Evolutionary conservation across 1,140 invertebrate genomes (phyloP), one percentile per base, ranked within the genome.

Genomic region (Glossosoma conforme): DNA sequence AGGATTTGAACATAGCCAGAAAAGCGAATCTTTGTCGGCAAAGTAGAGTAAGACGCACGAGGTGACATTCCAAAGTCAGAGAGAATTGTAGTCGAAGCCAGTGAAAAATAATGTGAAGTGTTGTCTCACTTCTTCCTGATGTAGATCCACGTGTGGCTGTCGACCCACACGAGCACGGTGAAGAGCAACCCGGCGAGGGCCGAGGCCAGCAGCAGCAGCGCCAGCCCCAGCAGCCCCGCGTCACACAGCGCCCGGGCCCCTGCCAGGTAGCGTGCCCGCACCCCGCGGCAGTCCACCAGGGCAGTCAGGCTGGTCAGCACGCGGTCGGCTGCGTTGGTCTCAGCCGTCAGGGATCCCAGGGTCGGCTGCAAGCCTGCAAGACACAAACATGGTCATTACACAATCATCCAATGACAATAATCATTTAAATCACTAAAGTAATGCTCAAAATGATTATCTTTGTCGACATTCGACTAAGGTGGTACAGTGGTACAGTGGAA

Each of bases 101-200:
- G n/a, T n/a, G n/a, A n/a, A n/a, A 25, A 35, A n/a, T n/a, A n/a
- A n/a, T n/a, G n/a, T n/a, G n/a, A n/a, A n/a, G n/a, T n/a, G 11
- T n/a, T 5, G 44, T 67, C 76, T 78, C 66, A 89, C 87, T 87
- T 89, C 67, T 91, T 93, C 65, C 91, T 83, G 60, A 95, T 93
- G 64, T 95, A 94, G 63, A 96, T 95, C 93, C 93, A 97, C 1
- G 91, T 93, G 62, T 95, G 91, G 14, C 91, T 95, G 62, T 94
- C 91, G 18, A 95, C 84, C 81, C 92, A 91, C 19, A 96, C 92
- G 44, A 96, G 82, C 11, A 93, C 81, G 0, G 92, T 94, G 65
- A 96, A 86, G 52, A 95, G 77, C 36, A 95, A 78, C 20, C 91
- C 92, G 42, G 90, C 86, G 17, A 85, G 80, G 18, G 89, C 78